A percentile compares a stretch with the other conserved stretches of the same genome.
Conservation (phyloP, 2,113 vertebrate genomes). For the Chloroceryle aenea region DNA sequence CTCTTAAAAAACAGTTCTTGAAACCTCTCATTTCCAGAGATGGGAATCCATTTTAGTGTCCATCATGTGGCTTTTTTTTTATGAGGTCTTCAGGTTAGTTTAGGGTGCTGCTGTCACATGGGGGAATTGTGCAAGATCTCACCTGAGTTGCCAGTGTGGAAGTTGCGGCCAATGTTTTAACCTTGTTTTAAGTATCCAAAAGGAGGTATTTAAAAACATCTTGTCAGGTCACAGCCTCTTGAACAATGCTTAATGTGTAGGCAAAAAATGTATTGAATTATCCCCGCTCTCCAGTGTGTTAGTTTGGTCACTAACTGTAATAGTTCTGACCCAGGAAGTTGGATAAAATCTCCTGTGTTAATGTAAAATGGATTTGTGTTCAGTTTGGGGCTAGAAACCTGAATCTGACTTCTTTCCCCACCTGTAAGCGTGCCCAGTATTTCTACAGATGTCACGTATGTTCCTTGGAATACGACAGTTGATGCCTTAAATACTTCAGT, state of each 20-base stretch:
- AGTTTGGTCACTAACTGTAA: not conserved
- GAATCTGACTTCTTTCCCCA: not conserved
- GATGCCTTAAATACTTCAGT: not conserved
- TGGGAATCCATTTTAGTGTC: not conserved
- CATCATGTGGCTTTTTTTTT: fast-evolving
- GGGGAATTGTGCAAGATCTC: not conserved
- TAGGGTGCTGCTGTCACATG: not conserved
- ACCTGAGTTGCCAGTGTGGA: not conserved
- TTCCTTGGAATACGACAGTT: not conserved
- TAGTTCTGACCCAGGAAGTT: not conserved
- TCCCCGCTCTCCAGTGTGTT: not conserved
- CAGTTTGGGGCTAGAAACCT: not conserved
- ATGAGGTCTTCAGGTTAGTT: not conserved
- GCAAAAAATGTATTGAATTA: not conserved
- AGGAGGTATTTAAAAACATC: not conserved
- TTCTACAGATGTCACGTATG: not conserved
- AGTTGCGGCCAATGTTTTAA: not conserved
- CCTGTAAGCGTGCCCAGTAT: not conserved
- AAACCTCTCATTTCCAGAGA: not conserved
- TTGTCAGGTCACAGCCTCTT: not conserved
- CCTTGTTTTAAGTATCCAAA: not conserved
- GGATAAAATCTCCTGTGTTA: not conserved
- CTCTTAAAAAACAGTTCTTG: not conserved
- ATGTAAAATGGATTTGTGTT: not conserved
- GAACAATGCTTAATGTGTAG: not conserved